Base-by-base conservation (phyloP, 1,140 invertebrate species). In the Platyscapa corneri region DNA sequence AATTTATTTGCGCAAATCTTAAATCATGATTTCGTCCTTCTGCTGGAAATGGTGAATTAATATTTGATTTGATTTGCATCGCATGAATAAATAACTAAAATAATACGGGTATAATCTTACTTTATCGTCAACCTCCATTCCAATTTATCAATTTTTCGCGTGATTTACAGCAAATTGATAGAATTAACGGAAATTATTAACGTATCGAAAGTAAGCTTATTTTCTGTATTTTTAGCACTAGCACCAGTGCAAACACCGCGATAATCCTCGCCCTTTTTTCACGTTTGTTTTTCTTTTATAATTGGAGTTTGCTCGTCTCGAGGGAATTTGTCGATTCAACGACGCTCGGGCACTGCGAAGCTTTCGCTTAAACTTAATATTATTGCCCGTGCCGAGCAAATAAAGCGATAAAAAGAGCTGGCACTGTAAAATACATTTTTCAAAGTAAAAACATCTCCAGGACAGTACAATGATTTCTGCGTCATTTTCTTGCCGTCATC, bases 11-110 rank as follows among this genome's bases (percentile, higher is more conserved):
- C 27, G 10, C 56, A 18, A 53, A 53, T 53, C 49, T 53, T 53
- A 53, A 53, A 16, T 53, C 49, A 14, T 53, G 18, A 53, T 27
- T 60, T 23, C 34, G 37, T 12, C 37, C 37, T 65, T 64, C 60
- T 37, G 77, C 34, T 37, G 60, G 10, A 27, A 65, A 65, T 42
- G 27, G 27, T 8, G 27, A 65, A 79, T 65, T 79, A 79, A 79
- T 65, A 65, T 39, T 79, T 39, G 34, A 65, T n/a, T 79, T 79
- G 23, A 79, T 79, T 27, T 37, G 10, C 56, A 27, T 27, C 14
- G 20, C 20, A 60, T 60, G 56, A 60, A 27, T 60, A 23, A 60
- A 60, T 3, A 60, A 60, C 3, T 27, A 27, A 23, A 60, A 27
- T 60, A 60, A 60, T 27, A 53, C 10, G 18, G 18, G 18, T 53